Conservation (phyloP, 2,797 vertebrate species). For the Pelobates cultripes region DNA sequence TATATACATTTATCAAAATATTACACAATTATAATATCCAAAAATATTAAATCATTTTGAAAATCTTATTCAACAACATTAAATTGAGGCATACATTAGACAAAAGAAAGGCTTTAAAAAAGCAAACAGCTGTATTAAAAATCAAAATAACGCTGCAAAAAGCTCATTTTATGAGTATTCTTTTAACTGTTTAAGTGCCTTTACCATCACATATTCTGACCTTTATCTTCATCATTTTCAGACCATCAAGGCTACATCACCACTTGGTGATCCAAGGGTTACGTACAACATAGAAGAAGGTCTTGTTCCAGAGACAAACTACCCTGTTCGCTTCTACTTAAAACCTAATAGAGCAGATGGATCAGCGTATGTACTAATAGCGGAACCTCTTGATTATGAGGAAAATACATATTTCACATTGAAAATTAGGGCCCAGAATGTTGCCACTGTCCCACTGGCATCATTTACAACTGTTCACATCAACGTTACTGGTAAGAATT, state of each 20-base stretch:
- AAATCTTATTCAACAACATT: too few species aligned
- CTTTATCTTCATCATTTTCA: constrained; percentile 52
- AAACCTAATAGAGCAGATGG: constrained; percentile 84
- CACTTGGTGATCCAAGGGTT: constrained; percentile 83
- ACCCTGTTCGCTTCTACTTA: constrained; percentile 88
- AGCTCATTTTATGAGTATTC: too few species aligned
- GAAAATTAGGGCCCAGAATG: constrained; percentile 83
- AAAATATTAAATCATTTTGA: too few species aligned
- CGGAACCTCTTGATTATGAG: constrained; percentile 88
- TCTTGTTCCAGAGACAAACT: constrained; percentile 87
- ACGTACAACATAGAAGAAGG: constrained; percentile 90
- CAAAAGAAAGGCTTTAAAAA: too few species aligned
- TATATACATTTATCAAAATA: too few species aligned
- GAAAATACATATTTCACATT: constrained; percentile 80
- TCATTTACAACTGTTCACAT: constrained; percentile 84
- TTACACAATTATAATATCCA: too few species aligned
- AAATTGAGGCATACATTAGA: too few species aligned
- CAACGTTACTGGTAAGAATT: constrained; percentile 81
- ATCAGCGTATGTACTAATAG: constrained; percentile 85
- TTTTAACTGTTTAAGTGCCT: too few species aligned
- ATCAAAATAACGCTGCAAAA: too few species aligned
- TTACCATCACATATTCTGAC: too few species aligned
- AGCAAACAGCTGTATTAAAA: too few species aligned
- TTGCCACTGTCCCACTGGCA: constrained; percentile 82
- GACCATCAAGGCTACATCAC: constrained; percentile 87